Conservation (phyloP, 2,113 vertebrate species). For the Promerops cafer region DNA sequence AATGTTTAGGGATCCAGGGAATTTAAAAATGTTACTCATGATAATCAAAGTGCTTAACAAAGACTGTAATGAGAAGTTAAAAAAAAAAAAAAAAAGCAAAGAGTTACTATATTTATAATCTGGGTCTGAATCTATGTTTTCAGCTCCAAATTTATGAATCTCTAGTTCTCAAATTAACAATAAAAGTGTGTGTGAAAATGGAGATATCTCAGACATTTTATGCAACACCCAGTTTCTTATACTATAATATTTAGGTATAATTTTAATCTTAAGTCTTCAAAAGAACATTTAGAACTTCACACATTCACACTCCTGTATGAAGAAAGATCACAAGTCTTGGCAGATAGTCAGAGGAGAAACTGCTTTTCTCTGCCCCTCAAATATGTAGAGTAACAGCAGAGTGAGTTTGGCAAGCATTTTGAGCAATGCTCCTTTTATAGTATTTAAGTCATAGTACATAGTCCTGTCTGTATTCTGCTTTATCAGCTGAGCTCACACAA, state of each 20-base stretch:
- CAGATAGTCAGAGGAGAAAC: background rate
- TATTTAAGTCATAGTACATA: background rate
- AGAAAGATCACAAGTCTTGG: background rate
- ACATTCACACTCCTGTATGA: background rate
- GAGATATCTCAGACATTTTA: background rate
- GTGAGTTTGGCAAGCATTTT: background rate
- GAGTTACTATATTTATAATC: background rate
- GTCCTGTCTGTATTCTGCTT: background rate
- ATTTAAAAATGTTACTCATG: background rate
- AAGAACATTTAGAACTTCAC: background rate
- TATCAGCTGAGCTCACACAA: background rate
- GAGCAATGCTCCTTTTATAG: background rate
- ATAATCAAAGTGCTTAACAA: background rate
- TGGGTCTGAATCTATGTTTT: background rate
- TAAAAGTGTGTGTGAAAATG: rapidly evolving
- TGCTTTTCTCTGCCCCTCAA: background rate
- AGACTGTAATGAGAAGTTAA: background rate
- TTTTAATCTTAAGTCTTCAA: background rate
- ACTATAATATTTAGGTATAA: background rate
- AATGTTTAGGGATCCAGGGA: background rate
- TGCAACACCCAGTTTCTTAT: background rate
- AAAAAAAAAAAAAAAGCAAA: background rate
- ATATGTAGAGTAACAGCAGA: background rate
- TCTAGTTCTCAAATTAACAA: background rate
- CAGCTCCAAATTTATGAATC: background rate